Percentiles rank a stretch among this genome's conserved stretches.
Evolutionary conservation across 2,113 vertebrate species (phyloP).

Genomic region (Oryzias celebensis): DNA sequence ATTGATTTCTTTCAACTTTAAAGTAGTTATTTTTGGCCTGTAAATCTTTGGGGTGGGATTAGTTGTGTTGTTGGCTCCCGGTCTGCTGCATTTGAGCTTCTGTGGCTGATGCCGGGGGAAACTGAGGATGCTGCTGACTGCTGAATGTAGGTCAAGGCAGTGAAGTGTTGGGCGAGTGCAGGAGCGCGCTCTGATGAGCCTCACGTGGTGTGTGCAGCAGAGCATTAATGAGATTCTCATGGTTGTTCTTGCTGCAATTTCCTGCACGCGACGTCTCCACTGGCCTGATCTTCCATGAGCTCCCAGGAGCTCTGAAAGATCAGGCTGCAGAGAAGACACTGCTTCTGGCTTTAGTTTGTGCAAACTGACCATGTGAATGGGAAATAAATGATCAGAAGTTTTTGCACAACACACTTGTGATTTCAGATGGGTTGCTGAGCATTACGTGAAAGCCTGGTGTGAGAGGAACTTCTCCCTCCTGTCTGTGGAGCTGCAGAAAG

Average conservation of each 20-base stretch:
- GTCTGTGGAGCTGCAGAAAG: conserved; percentile 85
- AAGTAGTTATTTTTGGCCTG: background rate
- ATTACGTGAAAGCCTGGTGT: conserved; percentile 91
- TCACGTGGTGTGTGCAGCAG: conserved; percentile 20
- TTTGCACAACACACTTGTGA: background rate
- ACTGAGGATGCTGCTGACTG: conserved; percentile 7
- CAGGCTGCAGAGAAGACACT: background rate
- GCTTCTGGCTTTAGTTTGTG: background rate
- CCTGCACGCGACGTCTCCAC: background rate
- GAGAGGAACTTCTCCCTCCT: conserved; percentile 89
- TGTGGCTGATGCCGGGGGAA: conserved; percentile 3
- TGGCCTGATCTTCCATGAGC: too few species aligned
- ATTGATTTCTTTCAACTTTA: too few species aligned
- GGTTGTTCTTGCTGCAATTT: background rate
- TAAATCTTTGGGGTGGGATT: background rate
- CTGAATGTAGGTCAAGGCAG: conserved; percentile 55
- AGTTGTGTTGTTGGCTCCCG: too few species aligned
- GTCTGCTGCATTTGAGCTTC: background rate
- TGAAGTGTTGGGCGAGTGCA: background rate
- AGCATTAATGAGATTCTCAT: conserved; percentile 20
- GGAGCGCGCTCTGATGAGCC: background rate
- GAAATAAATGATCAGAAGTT: background rate
- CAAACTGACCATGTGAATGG: background rate
- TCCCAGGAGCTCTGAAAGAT: background rate
- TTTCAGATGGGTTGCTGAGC: conserved; percentile 86